Conservation (phyloP, 1,140 invertebrate species). For the Nymphalis io region DNA sequence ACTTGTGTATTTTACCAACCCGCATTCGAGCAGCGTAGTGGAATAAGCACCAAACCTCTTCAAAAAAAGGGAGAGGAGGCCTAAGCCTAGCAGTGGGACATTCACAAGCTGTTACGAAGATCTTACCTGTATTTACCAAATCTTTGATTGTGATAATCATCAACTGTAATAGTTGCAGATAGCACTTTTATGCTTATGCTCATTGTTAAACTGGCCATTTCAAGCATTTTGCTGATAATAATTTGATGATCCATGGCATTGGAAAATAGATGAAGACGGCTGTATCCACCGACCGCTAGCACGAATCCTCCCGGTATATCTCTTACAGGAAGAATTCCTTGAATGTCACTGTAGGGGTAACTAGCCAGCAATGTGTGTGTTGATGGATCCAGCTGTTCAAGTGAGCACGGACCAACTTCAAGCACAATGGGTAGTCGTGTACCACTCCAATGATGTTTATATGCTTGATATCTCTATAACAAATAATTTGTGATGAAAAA, state of each 20-base stretch:
- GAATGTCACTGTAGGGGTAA: constrained; percentile 92
- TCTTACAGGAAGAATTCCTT: constrained; percentile 82
- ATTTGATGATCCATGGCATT: constrained; percentile 89
- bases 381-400: constrained; percentile 94
- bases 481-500: neutral
- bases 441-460: constrained; percentile 98
- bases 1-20: no score
- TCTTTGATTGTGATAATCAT: constrained; percentile 91
- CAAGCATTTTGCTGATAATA: constrained; percentile 92
- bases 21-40: no score
- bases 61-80: no score
- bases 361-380: constrained; percentile 90
- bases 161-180: constrained; percentile 90
- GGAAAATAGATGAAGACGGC: constrained; percentile 94
- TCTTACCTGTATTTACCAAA: constrained; percentile 94
- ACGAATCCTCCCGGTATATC: constrained; percentile 92
- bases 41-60: no score
- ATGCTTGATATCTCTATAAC: constrained; percentile 91
- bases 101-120: no score
- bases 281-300: constrained; percentile 92
- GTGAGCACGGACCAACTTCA: constrained; percentile 92
- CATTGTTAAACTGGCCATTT: constrained; percentile 89
- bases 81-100: no score
- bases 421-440: constrained; percentile 92
- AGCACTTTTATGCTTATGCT: constrained; percentile 92